Evolutionary conservation across 2,113 vertebrate species (phyloP), one percentile per base, ranked within the genome.

Genomic region (Bufo bufo): DNA sequence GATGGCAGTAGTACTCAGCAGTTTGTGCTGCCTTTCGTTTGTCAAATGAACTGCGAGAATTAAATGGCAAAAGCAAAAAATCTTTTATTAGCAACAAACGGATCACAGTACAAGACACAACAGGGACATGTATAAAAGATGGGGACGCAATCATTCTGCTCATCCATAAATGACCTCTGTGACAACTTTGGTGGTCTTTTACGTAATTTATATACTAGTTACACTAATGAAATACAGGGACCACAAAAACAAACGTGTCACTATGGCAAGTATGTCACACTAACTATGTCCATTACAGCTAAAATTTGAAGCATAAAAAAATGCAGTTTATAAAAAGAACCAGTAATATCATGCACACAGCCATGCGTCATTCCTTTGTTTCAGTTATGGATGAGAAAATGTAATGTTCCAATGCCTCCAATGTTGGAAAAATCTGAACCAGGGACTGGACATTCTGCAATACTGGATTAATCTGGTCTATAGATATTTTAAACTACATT

Each of bases 1-100:
- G 86, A 87, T 87, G 86, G 86, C 86, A 87, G 33, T 82, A 71
- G 86, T 45, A 19, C 20, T 7, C 61, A 80, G 58, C 52, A 47
- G 23, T 71, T 81, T 52, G 45, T 17, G 47, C 5, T 19, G 61
- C 12, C 61, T 66, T 65, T 49, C 13, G 4, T 4, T 61, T 47
- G 49, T 20, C 2, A 13, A 23, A 14, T 50, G 14, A 63, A 11
- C 19, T 65, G 80, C 75, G 16, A 19, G 4, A n/a, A 69, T 83
- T 83, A 65, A 52, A 83, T 66, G 49, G 81, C 49, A n/a, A 83
- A 69, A 83, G 81, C 81, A 65, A 65, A 82, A 82, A 82, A 20
- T 69, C 61, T 69, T 66, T 81, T 81, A 81, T 81, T 81, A 81
- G 45, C 58, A 66, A 83, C 19, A 23, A 83, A 83, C 63, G 49